Evolutionary conservation across 2,888 invertebrate species (phyloP), one percentile per base, ranked within the genome.

Genomic region (Cenopis cana): DNA sequence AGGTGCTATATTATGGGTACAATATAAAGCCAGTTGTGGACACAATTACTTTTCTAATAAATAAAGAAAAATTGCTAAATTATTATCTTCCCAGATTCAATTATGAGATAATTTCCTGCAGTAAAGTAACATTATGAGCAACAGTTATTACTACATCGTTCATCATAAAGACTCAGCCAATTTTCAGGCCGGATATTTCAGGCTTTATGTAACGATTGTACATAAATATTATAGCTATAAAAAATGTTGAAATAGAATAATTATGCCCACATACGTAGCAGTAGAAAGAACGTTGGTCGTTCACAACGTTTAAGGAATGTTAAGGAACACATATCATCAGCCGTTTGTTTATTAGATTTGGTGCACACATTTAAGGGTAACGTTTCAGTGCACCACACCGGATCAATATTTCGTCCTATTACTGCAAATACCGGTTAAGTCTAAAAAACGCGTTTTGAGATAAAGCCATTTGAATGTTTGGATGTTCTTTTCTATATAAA

Each of bases 1-100:
- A 78, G 78, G 72, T 72, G 79, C 72, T 74, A 64, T 72, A 64
- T 68, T 74, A 76, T 46, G 66, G n/a, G 20, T 46, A 24, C 46
- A 57, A 57, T 9, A 60, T 50, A 4, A 20, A 41, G 36, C 46
- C 24, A 11, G 49, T 56, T 69, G 52, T 65, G 55, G 73, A 72
- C 67, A 69, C 75, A 72, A 75, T 65, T 72, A 72, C 61, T 8
- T 55, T 14, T 46, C n/a, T 46, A 46, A 46, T 46, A 46, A 46
- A 33, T 3, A 29, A 6, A 29, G 18, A 52, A 20, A 12, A 1
- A 52, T 50, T 50, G 18, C 8, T 46, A 33, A 8, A 6, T n/a
- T n/a, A 46, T 41, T 41, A 46, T 8, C n/a, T 46, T 46, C n/a
- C 14, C 8, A 46, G 46, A 46, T 46, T n/a, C 14, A 5, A n/a